Evolutionary conservation across 2,888 invertebrate species (phyloP), one percentile per base, ranked within the genome.

Genomic region (Tromatobia lineatoria): DNA sequence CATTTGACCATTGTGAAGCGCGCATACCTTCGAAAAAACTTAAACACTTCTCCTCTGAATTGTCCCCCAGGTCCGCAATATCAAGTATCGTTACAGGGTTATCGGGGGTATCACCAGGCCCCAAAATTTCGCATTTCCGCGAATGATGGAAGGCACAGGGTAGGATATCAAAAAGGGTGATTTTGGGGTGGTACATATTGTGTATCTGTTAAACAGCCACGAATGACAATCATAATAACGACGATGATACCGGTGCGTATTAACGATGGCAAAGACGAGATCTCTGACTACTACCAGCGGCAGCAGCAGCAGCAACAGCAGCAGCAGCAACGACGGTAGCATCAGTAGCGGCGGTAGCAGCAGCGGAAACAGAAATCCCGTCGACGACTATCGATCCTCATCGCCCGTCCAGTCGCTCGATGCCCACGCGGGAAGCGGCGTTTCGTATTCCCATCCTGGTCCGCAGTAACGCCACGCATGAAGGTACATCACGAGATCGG

Each of bases 391-490:
- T 94, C 94, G 94, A 90, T 96, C 96, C 54, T 95, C 96, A 59
- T 95, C 95, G 90, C 97, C 97, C 81, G 95, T 95, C 98, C 98
- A 98, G 89, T 98, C 97, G 71, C 97, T 95, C 91, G 95, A 95
- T 50, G 99, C 99, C 99, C 99, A 99, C 76, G 96, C 96, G 0
- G 99, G 99, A 89, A 99, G 95, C 91, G 97, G 96, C 1, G 98
- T 98, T 94, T 98, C 97, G 94, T 98, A 99, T 91, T 97, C 97
- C 99, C 99, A 99, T 67, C 97, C 98, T 79, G 98, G 98, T 45
- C 99, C 99, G 96, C 96, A 96, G 94, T 98, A 98, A 91, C 97
- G 97, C 97, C 98, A 98, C 42, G 99, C 99, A 94, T 99, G 99
- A 61, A 99, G 95, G 94, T 98, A 99, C 98, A 99, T 98, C 88